Evolutionary conservation across 2,797 vertebrate genomes (phyloP).

Genomic region (Danionella dracula): DNA sequence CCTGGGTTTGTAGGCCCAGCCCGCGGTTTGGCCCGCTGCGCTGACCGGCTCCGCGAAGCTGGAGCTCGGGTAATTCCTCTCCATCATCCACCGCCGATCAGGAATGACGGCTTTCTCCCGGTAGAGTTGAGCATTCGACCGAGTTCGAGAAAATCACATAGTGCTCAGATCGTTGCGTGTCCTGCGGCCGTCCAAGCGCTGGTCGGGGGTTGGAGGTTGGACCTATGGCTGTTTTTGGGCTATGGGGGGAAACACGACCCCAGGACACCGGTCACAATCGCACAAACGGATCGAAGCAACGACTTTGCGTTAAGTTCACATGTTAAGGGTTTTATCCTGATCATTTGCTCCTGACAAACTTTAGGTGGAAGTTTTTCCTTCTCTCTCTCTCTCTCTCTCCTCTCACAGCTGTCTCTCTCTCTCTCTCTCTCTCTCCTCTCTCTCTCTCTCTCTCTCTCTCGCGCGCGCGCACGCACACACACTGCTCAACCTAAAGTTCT

Average conservation of each 20-base stretch:
- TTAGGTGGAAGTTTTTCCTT: constrained; percentile 52
- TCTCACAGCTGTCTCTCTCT: background rate
- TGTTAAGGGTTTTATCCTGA: constrained; percentile 75
- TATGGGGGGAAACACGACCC: constrained; percentile 45
- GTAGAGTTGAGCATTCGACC: constrained; percentile 67
- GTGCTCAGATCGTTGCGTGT: constrained; percentile 31
- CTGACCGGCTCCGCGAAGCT: constrained; percentile 84
- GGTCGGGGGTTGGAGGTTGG: constrained; percentile 39
- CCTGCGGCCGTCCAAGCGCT: constrained; percentile 29
- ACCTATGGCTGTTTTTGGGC: constrained; percentile 30
- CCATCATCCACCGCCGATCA: constrained; percentile 82
- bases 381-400: background rate
- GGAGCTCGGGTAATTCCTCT: constrained; percentile 88
- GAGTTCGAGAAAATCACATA: constrained; percentile 52
- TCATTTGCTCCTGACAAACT: constrained; percentile 72
- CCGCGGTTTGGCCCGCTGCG: constrained; percentile 78
- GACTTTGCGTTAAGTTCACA: constrained; percentile 59
- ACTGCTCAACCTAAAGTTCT: background rate
- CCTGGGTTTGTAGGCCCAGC: constrained; percentile 88
- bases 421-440: background rate
- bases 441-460: background rate
- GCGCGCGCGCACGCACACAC: background rate
- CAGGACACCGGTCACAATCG: constrained; percentile 16
- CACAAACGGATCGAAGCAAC: constrained; percentile 32
- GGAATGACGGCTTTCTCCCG: constrained; percentile 59